Conservation (phyloP, 2,113 vertebrate genomes). For the Corvus hawaiiensis region DNA sequence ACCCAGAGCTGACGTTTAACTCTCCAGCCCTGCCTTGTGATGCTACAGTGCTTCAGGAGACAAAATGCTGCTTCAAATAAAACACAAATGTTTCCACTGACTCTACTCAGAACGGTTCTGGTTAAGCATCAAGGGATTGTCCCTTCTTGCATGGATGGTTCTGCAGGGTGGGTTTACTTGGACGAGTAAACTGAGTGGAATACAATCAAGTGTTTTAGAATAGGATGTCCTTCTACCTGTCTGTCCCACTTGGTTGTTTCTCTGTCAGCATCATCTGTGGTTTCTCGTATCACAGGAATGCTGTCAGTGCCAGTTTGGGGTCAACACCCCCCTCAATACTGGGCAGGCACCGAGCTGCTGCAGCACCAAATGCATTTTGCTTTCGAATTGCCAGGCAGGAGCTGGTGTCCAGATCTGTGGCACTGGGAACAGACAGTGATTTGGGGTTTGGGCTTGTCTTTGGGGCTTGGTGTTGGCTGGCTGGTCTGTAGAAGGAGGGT, state of each 20-base stretch:
- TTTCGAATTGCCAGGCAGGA: neutral
- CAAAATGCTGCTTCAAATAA: neutral
- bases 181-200: neutral
- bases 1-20: neutral
- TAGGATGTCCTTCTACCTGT: neutral
- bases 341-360: neutral
- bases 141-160: neutral
- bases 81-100: neutral
- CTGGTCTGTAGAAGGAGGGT: fast-evolving
- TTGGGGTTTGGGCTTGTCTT: neutral
- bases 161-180: neutral
- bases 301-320: neutral
- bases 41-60: neutral
- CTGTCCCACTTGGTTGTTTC: neutral
- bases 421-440: too few species aligned
- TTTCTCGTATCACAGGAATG: neutral
- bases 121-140: neutral
- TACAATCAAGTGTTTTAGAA: neutral
- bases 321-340: neutral
- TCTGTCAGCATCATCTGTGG: neutral
- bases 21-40: neutral
- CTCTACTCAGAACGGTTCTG: neutral
- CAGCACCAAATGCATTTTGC: too few species aligned
- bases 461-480: neutral
- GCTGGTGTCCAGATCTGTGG: neutral